Conservation (phyloP, 92 coral and sea anemone genomes). For the Ricordea florida region DNA sequence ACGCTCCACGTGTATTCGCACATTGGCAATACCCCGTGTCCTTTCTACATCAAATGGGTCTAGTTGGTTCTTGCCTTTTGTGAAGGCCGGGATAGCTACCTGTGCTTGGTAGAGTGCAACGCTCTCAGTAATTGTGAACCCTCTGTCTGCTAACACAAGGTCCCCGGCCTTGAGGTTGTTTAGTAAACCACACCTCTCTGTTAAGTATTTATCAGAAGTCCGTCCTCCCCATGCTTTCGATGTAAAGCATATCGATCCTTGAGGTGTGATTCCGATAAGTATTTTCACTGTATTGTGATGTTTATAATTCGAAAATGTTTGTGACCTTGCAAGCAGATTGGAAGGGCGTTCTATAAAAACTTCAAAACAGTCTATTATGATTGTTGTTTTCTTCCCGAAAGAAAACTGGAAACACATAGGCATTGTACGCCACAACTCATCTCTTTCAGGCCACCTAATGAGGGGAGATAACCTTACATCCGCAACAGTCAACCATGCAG, state of each 20-base stretch:
- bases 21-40: conserved; percentile 7
- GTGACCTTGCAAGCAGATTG: conserved; percentile 48
- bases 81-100: conserved; percentile 15
- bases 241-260: conserved; percentile 43
- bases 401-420: conserved; percentile 47
- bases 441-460: conserved; percentile 56
- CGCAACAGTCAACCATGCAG: conserved; percentile 35
- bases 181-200: conserved; percentile 3
- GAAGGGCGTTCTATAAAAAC: conserved; percentile 46
- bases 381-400: conserved; percentile 49
- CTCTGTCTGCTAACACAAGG: conserved; percentile 52
- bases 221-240: conserved; percentile 52
- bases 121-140: neutral
- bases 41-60: conserved; percentile 19
- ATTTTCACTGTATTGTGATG: conserved; percentile 58
- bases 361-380: conserved; percentile 59
- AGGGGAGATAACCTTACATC: conserved; percentile 26
- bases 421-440: conserved; percentile 57
- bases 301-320: conserved; percentile 50
- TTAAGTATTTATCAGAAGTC: conserved; percentile 25
- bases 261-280: conserved; percentile 57
- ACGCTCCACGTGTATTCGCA: neutral
- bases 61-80: neutral
- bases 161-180: conserved; percentile 26
- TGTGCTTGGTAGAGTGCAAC: neutral